phyloP scores from a whole-genome alignment of 1,140 invertebrate species.

The Calephelis virginiensis region DNA sequence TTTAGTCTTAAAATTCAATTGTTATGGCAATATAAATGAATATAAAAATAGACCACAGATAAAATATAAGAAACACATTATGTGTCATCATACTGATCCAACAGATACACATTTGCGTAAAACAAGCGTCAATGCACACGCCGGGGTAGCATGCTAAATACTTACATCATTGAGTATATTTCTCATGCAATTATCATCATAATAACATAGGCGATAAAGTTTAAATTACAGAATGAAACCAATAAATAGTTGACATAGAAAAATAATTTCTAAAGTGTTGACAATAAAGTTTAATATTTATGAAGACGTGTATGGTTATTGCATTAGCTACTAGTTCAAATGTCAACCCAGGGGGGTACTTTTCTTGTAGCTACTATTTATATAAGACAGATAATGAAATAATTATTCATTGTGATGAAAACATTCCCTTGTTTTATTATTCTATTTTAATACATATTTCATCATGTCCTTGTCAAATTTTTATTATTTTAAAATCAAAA shows the following conservation, averaged over 20 bases:
- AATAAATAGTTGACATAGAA: no score
- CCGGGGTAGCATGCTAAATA: background rate
- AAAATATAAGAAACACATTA: constrained; percentile 16
- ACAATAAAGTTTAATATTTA: no score
- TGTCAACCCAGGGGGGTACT: constrained; percentile 14
- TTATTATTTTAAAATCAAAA: no score
- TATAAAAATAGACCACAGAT: constrained; percentile 23
- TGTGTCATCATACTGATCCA: constrained; percentile 26
- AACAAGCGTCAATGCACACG: constrained; percentile 30
- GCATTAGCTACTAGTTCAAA: constrained; percentile 25
- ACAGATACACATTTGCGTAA: constrained; percentile 25
- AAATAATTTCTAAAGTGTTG: no score
- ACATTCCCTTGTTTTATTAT: no score
- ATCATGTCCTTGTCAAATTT: no score
- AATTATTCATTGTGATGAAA: no score
- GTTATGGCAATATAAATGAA: background rate
- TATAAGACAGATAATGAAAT: background rate
- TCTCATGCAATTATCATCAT: no score
- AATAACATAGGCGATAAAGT: no score
- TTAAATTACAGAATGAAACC: no score
- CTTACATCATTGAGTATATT: background rate
- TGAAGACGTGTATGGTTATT: constrained; percentile 19
- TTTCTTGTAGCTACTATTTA: background rate
- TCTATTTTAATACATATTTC: no score
- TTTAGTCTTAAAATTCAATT: no score